Evolutionary conservation across 2,113 vertebrate species (phyloP).

Genomic region (Nesoenas mayeri): DNA sequence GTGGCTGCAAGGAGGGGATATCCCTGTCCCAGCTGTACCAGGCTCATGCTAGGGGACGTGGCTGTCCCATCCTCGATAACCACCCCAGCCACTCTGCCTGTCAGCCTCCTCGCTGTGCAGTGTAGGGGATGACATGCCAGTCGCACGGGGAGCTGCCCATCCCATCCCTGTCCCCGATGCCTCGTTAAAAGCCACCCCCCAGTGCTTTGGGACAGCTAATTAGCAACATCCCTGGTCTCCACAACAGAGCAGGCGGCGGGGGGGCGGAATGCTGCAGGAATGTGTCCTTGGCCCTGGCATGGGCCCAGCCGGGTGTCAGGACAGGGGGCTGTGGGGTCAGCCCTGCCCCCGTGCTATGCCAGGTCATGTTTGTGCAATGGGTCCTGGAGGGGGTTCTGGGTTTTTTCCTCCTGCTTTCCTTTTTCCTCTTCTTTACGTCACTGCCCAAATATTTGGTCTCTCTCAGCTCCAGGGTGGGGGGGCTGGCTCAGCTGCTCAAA

Average conservation of each 20-base stretch:
- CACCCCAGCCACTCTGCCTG: not conserved
- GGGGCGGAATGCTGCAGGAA: not conserved
- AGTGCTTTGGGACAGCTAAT: not conserved
- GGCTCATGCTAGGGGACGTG: not conserved
- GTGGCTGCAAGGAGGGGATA: not conserved
- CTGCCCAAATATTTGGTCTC: slow-evolving; percentile 21
- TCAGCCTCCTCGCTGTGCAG: not conserved
- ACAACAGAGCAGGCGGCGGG: not conserved
- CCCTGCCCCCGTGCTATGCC: not conserved
- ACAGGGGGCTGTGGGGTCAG: not conserved
- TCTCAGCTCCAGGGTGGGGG: not conserved
- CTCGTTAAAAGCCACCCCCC: not conserved
- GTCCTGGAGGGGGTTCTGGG: not conserved
- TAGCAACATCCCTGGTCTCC: not conserved
- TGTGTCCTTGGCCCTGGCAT: not conserved
- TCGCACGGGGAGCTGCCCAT: not conserved
- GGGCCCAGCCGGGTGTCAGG: not conserved
- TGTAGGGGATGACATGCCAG: fast-evolving
- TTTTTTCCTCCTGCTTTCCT: not conserved
- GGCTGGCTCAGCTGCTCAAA: not conserved
- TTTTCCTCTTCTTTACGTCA: slow-evolving; percentile 49
- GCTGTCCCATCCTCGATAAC: not conserved
- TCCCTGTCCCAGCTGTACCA: not conserved
- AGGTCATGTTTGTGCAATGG: not conserved
- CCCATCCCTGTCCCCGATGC: not conserved